Percentiles rank a stretch among this genome's conserved stretches.
These are phyloP conservation scores for Gadus chalcogrammus DNA, from an alignment of 2,113 vertebrate species.

Conservation along the genomic window DNA sequence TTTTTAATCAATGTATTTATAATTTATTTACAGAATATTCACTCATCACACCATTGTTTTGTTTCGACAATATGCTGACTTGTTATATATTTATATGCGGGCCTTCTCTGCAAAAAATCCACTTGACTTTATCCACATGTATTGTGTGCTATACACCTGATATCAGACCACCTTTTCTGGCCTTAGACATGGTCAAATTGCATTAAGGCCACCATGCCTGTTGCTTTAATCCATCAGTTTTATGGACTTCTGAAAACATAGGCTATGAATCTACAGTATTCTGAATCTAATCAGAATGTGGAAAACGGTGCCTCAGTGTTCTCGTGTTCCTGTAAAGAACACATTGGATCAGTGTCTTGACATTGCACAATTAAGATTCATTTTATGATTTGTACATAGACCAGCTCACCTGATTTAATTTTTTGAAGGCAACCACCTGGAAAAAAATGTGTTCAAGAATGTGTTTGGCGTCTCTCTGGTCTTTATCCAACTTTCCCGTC, in stretches of 20 bases:
- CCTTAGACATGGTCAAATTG: no score
- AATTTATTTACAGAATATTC: not conserved
- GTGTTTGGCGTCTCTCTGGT: slow-evolving; percentile 87
- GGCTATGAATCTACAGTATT: not conserved
- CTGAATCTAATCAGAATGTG: slow-evolving; percentile 32
- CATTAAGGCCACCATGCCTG: no score
- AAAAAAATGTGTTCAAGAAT: slow-evolving; percentile 95
- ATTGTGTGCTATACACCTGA: no score
- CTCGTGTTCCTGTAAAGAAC: slow-evolving; percentile 78
- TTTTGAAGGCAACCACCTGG: slow-evolving; percentile 97
- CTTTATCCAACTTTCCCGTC: slow-evolving; percentile 84
- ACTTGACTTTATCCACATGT: not conserved
- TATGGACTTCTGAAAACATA: no score
- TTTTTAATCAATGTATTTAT: slow-evolving; percentile 1
- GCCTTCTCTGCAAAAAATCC: not conserved
- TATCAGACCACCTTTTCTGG: no score
- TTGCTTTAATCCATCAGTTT: no score
- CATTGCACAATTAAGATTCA: no score
- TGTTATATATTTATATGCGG: no score
- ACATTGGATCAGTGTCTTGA: not conserved
- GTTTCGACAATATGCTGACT: no score
- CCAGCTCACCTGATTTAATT: slow-evolving; percentile 87
- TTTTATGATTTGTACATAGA: no score
- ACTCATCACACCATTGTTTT: not conserved
- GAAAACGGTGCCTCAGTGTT: slow-evolving; percentile 75